These are phyloP conservation scores for Rhabdornis inornatus DNA, from an alignment of 2,113 vertebrate species.

Conservation along the genomic window DNA sequence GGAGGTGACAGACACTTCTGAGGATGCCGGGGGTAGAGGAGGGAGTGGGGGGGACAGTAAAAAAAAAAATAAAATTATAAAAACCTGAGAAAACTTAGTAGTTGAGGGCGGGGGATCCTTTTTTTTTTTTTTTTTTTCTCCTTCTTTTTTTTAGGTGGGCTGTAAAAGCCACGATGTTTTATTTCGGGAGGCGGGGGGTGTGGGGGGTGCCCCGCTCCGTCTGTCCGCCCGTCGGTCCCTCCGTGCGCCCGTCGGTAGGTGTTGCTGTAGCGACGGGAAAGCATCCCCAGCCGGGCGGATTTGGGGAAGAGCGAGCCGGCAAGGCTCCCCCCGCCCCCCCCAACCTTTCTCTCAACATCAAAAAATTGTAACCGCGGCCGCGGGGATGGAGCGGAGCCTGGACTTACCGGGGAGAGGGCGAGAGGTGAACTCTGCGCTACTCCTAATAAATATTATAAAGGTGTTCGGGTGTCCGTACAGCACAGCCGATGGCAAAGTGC, in stretches of 20 bases:
- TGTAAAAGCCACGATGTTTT: not conserved
- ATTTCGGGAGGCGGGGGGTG: not conserved
- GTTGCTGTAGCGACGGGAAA: constrained; percentile 60
- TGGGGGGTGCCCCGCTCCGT: not conserved
- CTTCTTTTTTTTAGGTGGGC: not conserved
- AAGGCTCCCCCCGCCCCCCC: not conserved
- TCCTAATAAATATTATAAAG: not conserved
- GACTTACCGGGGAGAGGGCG: not conserved
- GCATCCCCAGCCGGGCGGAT: not conserved
- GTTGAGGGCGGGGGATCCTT: not conserved
- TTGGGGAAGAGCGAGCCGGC: not conserved
- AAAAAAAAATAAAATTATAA: not conserved
- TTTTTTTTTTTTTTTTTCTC: not conserved
- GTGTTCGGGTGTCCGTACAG: rapidly evolving
- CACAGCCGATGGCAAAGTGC: not conserved
- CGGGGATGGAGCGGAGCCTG: not conserved
- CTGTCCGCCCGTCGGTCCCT: not conserved
- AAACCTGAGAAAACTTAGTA: not conserved
- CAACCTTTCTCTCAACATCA: not conserved
- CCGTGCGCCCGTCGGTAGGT: constrained; percentile 42
- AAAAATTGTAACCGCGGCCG: not conserved
- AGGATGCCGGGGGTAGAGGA: not conserved
- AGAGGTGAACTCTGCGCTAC: not conserved
- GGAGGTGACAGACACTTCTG: constrained; percentile 15
- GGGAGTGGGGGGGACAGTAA: not conserved